Conservation (phyloP, 1,140 invertebrate genomes). For the Neodiprion fabricii region DNA sequence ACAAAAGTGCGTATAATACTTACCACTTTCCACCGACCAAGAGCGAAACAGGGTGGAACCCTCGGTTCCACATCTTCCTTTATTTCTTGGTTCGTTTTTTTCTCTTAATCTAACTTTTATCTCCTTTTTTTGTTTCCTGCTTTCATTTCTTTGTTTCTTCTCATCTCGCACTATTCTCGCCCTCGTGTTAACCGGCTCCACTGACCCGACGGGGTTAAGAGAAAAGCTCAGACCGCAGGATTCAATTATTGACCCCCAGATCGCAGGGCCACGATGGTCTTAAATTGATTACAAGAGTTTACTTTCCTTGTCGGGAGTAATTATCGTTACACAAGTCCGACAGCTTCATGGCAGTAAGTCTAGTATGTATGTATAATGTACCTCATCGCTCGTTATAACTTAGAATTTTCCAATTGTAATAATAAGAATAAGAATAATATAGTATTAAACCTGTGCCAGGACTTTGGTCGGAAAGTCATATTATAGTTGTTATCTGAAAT, state of each 20-base stretch:
- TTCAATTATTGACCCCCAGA: background rate
- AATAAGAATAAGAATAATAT: no score
- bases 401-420: background rate
- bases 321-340: background rate
- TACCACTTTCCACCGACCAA: no score
- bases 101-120: no score
- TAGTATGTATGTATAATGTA: background rate
- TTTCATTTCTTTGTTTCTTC: no score
- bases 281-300: background rate
- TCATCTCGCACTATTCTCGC: no score
- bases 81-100: no score
- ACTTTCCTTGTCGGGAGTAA: background rate
- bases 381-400: background rate
- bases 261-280: background rate
- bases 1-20: no score
- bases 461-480: background rate
- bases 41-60: no score
- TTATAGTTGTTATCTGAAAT: background rate
- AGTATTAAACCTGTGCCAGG: no score
- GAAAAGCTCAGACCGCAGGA: constrained; percentile 4
- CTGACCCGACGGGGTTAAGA: background rate
- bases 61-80: no score
- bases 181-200: background rate
- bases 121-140: no score
- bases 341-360: background rate